Base-by-base conservation (phyloP, 2,113 vertebrate genomes). In the Tachysurus fulvidraco region DNA sequence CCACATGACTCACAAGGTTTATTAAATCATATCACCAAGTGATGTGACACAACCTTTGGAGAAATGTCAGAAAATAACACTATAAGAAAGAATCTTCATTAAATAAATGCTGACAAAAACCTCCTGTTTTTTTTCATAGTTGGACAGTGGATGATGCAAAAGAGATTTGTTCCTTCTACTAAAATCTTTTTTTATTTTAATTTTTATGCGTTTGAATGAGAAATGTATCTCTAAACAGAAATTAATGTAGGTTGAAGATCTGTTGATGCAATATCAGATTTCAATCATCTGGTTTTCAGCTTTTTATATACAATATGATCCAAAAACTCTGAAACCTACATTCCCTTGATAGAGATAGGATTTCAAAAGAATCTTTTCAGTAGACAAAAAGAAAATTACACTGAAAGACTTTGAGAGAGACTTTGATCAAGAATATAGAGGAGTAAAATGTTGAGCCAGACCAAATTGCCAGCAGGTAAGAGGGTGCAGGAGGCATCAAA, bases 61-160 rank as follows among this genome's bases (percentile, higher is more conserved):
- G 83, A 90, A 90, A 89, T 91, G 86, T 89, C 89, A 92, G 83
- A 85, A 85, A 91, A 89, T 78, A 90, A 88, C 84, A 36, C 52
- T 52, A 25, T 46, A 76, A 85, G 44, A 85, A 73, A 88, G 84
- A 55, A 83, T 84, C 88, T 90, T 91, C 83, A 90, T 90, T 86
- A 85, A 78, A 69, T 81, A 65, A 78, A 88, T 81, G 85, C 80
- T 90, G 83, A 90, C 86, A 86, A 59, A 81, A 57, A 88, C 62
- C 77, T 83, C 86, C 52, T 54, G 36, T 76, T 60, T 65, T 17
- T 65, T 65, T 55, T 3, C 41, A 16, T 41, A 67, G 36, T 62
- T 64, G 59, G 16, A 50, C 25, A 69, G 50, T 23, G 30, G 64
- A 25, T 55, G 28, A 57, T 41, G 4, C 55, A 76, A 73, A 86